A percentile compares a stretch with the other conserved stretches of the same genome.
Evolutionary conservation across 2,113 vertebrate species (phyloP).

Genomic region (Galeopterus variegatus): DNA sequence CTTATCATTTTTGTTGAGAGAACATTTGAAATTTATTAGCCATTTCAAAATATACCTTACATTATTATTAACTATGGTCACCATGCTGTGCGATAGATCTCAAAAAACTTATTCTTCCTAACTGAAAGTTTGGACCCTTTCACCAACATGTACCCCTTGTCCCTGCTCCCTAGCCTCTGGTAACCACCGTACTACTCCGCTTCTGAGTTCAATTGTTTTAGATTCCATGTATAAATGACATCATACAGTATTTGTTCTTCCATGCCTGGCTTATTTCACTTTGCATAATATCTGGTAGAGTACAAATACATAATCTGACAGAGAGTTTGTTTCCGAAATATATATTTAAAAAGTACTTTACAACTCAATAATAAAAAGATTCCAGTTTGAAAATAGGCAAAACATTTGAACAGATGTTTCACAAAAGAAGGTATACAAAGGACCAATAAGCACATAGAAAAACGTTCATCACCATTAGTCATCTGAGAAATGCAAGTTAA

Average conservation of each 20-base stretch:
- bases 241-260: neutral
- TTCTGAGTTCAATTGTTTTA: neutral
- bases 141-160: neutral
- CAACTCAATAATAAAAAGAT: neutral
- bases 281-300: neutral
- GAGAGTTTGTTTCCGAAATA: neutral
- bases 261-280: neutral
- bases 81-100: neutral
- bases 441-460: neutral
- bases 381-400: neutral
- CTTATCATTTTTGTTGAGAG: neutral
- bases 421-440: neutral
- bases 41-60: neutral
- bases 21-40: neutral
- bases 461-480: neutral
- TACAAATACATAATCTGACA: neutral
- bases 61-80: neutral
- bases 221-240: neutral
- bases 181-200: neutral
- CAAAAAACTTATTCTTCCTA: neutral
- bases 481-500: constrained; percentile 29
- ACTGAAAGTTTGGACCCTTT: neutral
- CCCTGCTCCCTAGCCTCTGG: neutral
- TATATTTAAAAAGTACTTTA: neutral
- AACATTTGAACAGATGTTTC: neutral